These are phyloP conservation scores for Meliscaeva auricollis DNA, from an alignment of 2,888 invertebrate species.

Conservation along the genomic window DNA sequence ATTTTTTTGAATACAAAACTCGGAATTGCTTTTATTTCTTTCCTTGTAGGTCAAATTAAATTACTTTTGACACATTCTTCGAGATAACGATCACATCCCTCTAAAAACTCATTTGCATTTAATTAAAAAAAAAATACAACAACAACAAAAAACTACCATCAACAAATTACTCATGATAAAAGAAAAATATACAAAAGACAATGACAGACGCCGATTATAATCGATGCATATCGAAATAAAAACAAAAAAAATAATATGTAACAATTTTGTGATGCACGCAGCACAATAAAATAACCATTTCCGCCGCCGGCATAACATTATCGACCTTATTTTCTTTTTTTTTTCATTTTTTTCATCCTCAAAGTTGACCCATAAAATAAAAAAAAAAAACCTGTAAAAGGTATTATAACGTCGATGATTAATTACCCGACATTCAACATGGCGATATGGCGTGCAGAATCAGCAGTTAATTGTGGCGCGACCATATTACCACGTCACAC, in stretches of 20 bases:
- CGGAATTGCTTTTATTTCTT: background rate
- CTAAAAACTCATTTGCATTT: constrained; percentile 20
- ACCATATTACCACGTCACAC: constrained; percentile 27
- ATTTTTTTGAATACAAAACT: background rate
- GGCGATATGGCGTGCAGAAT: constrained; percentile 58
- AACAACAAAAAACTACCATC: background rate
- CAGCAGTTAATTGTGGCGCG: constrained; percentile 67
- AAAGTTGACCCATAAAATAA: constrained; percentile 56
- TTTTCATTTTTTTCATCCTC: no score
- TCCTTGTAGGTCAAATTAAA: constrained; percentile 23
- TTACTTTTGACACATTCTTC: constrained; percentile 6
- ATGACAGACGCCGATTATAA: constrained; percentile 31
- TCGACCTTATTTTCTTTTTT: constrained; percentile 44
- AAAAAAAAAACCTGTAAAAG: constrained; percentile 28
- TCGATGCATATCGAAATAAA: constrained; percentile 34
- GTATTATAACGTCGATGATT: constrained; percentile 45
- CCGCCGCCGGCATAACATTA: constrained; percentile 16
- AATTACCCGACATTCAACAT: constrained; percentile 54
- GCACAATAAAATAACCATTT: background rate
- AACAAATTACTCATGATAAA: constrained; percentile 53
- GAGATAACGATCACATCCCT: background rate
- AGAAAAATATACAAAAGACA: constrained; percentile 57
- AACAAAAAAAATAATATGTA: constrained; percentile 45
- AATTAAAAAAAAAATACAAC: background rate
- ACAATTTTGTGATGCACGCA: constrained; percentile 35